Percentiles rank a stretch among this genome's conserved stretches.
Conservation (phyloP, 2,888 invertebrate genomes). For the Acanthopleura granulata region DNA sequence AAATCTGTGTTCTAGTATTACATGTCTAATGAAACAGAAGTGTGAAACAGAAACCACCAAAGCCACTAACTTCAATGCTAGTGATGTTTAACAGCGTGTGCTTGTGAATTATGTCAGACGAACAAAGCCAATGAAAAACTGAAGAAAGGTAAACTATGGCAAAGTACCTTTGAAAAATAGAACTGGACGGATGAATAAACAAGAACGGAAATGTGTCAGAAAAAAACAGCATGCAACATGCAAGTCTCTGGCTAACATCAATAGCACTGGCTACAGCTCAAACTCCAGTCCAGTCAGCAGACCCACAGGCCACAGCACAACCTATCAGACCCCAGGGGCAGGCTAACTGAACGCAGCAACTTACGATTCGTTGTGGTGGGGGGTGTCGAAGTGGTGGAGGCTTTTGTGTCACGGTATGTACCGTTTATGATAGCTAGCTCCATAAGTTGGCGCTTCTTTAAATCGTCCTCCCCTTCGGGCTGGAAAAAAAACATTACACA, state of each 20-base stretch:
- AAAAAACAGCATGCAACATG: background rate
- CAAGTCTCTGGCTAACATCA: background rate
- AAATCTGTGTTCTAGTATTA: too few relatives aligned
- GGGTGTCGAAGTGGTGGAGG: conserved; percentile 44
- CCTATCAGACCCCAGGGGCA: conserved; percentile 13
- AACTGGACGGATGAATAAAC: background rate
- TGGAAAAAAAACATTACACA: conserved; percentile 70
- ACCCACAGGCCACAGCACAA: conserved; percentile 20
- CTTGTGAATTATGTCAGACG: too few relatives aligned
- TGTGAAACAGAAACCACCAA: too few relatives aligned
- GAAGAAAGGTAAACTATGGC: background rate
- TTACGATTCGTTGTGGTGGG: conserved; percentile 59
- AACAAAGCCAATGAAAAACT: background rate
- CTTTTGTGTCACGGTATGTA: conserved; percentile 79
- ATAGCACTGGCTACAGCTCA: background rate
- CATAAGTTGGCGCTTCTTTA: conserved; percentile 99
- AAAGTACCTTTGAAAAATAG: background rate
- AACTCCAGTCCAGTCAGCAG: conserved; percentile 10
- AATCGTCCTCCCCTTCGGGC: conserved; percentile 99
- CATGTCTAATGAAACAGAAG: too few relatives aligned
- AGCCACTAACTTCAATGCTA: too few relatives aligned
- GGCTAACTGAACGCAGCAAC: conserved; percentile 31
- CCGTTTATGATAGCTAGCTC: conserved; percentile 99
- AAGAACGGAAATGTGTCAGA: background rate
- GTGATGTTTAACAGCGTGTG: too few relatives aligned